Evolutionary conservation across 1,140 invertebrate genomes (phyloP).

Genomic region (Tetranychus cinnabarinus): DNA sequence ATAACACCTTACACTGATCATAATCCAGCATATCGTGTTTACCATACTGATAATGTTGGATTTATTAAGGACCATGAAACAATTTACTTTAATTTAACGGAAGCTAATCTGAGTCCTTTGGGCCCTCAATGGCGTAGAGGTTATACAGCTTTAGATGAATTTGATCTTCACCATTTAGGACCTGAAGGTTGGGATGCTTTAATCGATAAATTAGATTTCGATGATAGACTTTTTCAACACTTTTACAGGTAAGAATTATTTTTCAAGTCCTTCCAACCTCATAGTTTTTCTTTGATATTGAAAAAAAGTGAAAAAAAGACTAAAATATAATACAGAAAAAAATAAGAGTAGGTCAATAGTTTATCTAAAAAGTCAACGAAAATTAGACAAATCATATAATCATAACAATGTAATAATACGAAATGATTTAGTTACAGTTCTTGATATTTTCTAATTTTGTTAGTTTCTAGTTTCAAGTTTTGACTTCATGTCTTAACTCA

Average conservation of each 20-base stretch:
- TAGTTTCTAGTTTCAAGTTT: too few relatives aligned
- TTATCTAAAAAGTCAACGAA: too few relatives aligned
- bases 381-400: too few relatives aligned
- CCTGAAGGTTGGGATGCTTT: conserved; percentile 66
- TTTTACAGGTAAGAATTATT: conserved; percentile 49
- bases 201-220: conserved; percentile 52
- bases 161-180: conserved; percentile 49
- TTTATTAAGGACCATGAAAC: conserved; percentile 71
- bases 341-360: too few relatives aligned
- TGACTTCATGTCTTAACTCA: too few relatives aligned
- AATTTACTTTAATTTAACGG: conserved; percentile 84
- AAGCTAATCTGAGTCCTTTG: conserved; percentile 39
- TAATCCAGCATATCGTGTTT: conserved; percentile 86
- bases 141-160: conserved; percentile 57
- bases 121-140: conserved; percentile 62
- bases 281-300: too few relatives aligned
- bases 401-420: too few relatives aligned
- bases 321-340: too few relatives aligned
- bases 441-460: too few relatives aligned
- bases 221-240: conserved; percentile 56
- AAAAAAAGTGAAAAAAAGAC: too few relatives aligned
- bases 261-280: too few relatives aligned
- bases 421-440: too few relatives aligned
- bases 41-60: conserved; percentile 48
- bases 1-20: conserved; percentile 72